Conservation (phyloP, 2,888 invertebrate genomes). For the Oxycera nigricornis region DNA sequence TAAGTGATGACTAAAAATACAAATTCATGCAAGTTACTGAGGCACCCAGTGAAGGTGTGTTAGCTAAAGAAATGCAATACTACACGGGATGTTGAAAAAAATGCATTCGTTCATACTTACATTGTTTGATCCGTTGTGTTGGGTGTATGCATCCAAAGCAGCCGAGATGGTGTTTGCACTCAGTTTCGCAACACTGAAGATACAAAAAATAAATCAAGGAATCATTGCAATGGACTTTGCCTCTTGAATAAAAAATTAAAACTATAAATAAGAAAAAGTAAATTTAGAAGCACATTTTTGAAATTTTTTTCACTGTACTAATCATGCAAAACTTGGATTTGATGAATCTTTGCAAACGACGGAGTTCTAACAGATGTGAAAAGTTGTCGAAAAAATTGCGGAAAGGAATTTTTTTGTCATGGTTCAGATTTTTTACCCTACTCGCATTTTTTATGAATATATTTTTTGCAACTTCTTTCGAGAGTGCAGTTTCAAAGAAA, state of each 20-base stretch:
- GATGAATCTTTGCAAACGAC: conserved; percentile 17
- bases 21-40: conserved; percentile 17
- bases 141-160: conserved; percentile 67
- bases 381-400: too few species aligned
- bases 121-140: conserved; percentile 44
- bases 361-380: too few species aligned
- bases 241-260: not conserved
- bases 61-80: conserved; percentile 11
- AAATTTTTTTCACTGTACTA: not conserved
- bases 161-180: conserved; percentile 79
- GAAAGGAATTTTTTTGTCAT: too few species aligned
- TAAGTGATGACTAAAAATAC: conserved; percentile 11
- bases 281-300: conserved; percentile 1
- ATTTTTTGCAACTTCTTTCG: too few species aligned
- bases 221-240: not conserved
- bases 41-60: conserved; percentile 37
- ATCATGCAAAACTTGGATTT: not conserved
- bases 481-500: too few species aligned
- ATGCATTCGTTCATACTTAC: conserved; percentile 40
- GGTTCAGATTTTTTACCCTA: too few species aligned
- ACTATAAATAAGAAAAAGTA: not conserved
- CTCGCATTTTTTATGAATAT: too few species aligned
- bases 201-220: not conserved
- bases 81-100: not conserved
- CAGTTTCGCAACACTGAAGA: conserved; percentile 70